Base-by-base conservation (phyloP, 1,140 invertebrate genomes). In the Zaprionus gabonicus region DNA sequence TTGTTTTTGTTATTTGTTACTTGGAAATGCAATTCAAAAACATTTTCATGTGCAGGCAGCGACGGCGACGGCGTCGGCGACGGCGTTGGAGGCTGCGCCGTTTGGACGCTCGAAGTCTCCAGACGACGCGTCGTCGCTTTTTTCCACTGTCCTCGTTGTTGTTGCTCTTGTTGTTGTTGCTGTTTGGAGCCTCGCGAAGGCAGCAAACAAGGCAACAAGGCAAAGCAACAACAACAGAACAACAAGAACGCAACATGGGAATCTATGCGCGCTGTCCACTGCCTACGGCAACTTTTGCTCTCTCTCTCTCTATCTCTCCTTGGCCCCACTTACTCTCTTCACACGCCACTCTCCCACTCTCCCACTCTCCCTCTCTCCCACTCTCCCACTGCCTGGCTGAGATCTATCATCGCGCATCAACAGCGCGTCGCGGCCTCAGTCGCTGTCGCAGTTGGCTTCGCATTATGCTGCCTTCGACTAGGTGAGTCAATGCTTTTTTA, bases 11-110 rank as follows among this genome's bases (percentile, higher is more conserved):
- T 73, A 59, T 62, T 64, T 81, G 69, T 88, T 87, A 87, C 83
- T 88, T 88, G 85, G 83, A 88, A 87, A 88, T 87, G 84, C 84
- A 87, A 78, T 79, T 88, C 73, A 78, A 81, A 87, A 87, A 70
- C 51, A 71, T 71, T 76, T 76, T 76, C 56, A 72, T 76, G 69
- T 72, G 73, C 73, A 71, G 68, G 60, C 72, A 41, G 17, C 70
- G 36, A 27, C 41, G 49, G 60, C 25, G 27, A 36, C 27, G 46
- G 44, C 76, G 36, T n/a, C 59, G 55, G 55, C 55, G 2, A 23
- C 23, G 23, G 2, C 28, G 49, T n/a, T 20, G 20, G 31, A 31
- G 55, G 55, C 55, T 46, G 10, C 34, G 4, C 27, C 58, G 44
- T 10, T 34, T 34, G 31, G 31, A 25, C 44, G 71, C 64, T 68